These are phyloP conservation scores for Amblyornis subalaris DNA, from an alignment of 2,113 vertebrate genomes.

Conservation along the genomic window DNA sequence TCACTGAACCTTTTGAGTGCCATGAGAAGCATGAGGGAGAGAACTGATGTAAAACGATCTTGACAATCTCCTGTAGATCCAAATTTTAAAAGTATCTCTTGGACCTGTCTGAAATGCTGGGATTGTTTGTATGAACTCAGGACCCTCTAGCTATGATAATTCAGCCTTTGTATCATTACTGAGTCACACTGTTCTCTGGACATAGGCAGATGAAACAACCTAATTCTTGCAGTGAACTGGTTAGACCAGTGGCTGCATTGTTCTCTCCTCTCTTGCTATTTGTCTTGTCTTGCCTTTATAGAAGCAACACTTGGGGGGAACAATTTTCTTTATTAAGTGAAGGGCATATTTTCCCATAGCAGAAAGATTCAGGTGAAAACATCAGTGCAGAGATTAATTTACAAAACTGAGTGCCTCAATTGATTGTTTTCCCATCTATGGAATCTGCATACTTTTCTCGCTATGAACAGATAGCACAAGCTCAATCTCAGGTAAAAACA, in stretches of 20 bases:
- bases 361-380: neutral
- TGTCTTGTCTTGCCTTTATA: neutral
- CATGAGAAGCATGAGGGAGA: neutral
- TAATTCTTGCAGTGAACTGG: neutral
- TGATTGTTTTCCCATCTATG: neutral
- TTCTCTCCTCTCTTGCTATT: neutral
- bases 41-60: neutral
- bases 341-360: neutral
- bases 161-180: neutral
- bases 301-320: neutral
- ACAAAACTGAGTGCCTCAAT: neutral
- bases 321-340: neutral
- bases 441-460: neutral
- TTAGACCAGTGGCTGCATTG: neutral
- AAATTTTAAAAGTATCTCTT: neutral
- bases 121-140: neutral
- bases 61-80: neutral
- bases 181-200: neutral
- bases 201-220: neutral
- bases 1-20: neutral
- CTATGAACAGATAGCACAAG: neutral
- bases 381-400: neutral
- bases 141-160: neutral
- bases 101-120: neutral
- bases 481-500: neutral